phyloP scores from a whole-genome alignment of 2,888 invertebrate genomes.

The Spodoptera littoralis region DNA sequence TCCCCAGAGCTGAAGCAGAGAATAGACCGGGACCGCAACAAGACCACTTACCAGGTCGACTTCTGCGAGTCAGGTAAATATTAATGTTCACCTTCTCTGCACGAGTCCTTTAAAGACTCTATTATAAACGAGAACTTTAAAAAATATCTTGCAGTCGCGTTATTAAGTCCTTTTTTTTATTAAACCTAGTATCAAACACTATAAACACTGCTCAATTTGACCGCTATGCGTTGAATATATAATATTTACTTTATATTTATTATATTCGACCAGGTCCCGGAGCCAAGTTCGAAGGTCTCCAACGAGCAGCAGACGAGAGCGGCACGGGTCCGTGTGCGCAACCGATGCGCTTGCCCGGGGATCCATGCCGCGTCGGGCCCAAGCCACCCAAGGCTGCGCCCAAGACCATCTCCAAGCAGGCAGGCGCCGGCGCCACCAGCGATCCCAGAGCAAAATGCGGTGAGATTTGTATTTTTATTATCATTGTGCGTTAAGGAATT shows the following conservation, averaged over 20 bases:
- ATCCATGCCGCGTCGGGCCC: slow-evolving; percentile 87
- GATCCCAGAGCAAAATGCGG: slow-evolving; percentile 81
- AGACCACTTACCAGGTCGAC: slow-evolving; percentile 90
- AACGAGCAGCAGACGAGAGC: slow-evolving; percentile 87
- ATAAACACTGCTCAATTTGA: too few relatives aligned
- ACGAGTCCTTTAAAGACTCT: too few relatives aligned
- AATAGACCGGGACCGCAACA: slow-evolving; percentile 90
- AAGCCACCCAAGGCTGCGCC: slow-evolving; percentile 75
- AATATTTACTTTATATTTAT: too few relatives aligned
- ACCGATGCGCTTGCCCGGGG: slow-evolving; percentile 88
- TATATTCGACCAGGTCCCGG: slow-evolving; percentile 77
- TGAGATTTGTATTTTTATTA: slow-evolving; percentile 45
- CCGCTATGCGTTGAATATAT: too few relatives aligned
- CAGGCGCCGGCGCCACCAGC: slow-evolving; percentile 59
- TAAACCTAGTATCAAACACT: too few relatives aligned
- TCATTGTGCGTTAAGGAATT: too few relatives aligned
- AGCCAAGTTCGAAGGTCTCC: slow-evolving; percentile 88
- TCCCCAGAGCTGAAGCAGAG: slow-evolving; percentile 88
- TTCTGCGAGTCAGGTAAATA: slow-evolving; percentile 83
- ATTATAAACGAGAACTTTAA: too few relatives aligned
- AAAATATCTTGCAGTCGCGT: too few relatives aligned
- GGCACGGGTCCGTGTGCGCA: slow-evolving; percentile 88
- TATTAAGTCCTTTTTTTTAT: too few relatives aligned
- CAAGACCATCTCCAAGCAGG: slow-evolving; percentile 79
- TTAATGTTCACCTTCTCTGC: too few relatives aligned